Conservation (phyloP, 2,797 vertebrate genomes). For the Mastacembelus armatus region DNA sequence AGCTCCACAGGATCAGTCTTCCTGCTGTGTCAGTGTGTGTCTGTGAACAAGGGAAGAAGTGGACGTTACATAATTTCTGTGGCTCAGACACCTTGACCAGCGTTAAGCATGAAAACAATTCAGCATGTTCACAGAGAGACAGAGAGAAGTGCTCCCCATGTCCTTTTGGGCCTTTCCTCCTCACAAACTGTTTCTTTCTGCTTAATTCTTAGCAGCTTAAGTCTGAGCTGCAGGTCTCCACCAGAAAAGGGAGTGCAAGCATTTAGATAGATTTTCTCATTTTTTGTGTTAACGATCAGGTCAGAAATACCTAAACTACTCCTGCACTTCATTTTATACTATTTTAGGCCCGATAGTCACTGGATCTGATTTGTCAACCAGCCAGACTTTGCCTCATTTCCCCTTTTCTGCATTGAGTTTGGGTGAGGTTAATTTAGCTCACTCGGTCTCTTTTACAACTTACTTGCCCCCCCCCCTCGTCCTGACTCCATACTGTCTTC, state of each 20-base stretch:
- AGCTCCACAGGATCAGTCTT: slow-evolving; percentile 47
- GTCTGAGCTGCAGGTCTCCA: slow-evolving; percentile 30
- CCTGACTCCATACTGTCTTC: slow-evolving; percentile 32
- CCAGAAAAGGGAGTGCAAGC: slow-evolving; percentile 8
- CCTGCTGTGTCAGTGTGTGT: slow-evolving; percentile 19
- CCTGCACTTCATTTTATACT: not conserved
- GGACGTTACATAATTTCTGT: slow-evolving; percentile 52
- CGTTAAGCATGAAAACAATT: slow-evolving; percentile 61
- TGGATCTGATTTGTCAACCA: slow-evolving; percentile 29
- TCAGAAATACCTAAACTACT: not conserved
- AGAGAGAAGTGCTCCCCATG: slow-evolving; percentile 46
- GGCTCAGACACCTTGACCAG: slow-evolving; percentile 63
- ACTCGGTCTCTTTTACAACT: slow-evolving; percentile 40
- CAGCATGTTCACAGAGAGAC: slow-evolving; percentile 16
- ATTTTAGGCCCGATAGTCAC: slow-evolving; percentile 21
- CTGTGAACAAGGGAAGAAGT: slow-evolving; percentile 15
- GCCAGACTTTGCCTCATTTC: slow-evolving; percentile 1
- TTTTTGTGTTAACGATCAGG: slow-evolving; percentile 15
- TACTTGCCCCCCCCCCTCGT: not conserved
- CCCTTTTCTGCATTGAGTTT: slow-evolving; percentile 14
- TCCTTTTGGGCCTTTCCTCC: slow-evolving; percentile 42
- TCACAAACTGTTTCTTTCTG: slow-evolving; percentile 49
- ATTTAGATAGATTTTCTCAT: not conserved
- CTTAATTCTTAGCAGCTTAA: too few species aligned
- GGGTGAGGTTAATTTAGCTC: slow-evolving; percentile 36